A percentile compares a stretch with the other conserved stretches of the same genome.
Conservation (phyloP, 1,140 invertebrate species). For the Sesamia nonagrioides region DNA sequence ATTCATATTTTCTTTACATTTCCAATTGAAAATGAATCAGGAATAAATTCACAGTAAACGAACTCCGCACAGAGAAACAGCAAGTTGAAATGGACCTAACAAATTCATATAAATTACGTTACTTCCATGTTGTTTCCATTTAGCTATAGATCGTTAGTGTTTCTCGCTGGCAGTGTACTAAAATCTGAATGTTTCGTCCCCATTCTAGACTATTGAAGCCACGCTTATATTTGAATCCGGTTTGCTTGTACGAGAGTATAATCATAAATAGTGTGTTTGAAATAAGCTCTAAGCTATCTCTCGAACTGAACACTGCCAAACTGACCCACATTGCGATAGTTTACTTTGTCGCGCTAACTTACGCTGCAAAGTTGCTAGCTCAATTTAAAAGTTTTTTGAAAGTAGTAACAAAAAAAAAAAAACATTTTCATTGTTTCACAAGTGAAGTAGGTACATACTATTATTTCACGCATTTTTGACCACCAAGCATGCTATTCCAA, state of each 20-base stretch:
- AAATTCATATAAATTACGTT: background rate
- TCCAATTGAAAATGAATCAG: background rate
- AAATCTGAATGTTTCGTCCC: conserved; percentile 36
- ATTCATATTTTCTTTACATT: background rate
- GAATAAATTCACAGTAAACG: too few species aligned
- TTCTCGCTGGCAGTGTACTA: conserved; percentile 11
- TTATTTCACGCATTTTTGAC: too few species aligned
- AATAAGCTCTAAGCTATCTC: conserved; percentile 43
- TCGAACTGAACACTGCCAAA: conserved; percentile 23
- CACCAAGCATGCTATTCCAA: too few species aligned
- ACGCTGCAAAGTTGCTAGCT: background rate
- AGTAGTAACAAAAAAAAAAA: too few species aligned
- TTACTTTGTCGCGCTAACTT: conserved; percentile 23
- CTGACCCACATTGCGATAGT: conserved; percentile 34
- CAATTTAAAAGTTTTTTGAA: background rate
- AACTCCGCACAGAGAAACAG: background rate
- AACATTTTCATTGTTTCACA: too few species aligned
- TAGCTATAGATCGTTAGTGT: conserved; percentile 25
- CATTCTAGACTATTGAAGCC: conserved; percentile 40
- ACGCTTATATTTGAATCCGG: conserved; percentile 48
- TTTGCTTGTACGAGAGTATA: conserved; percentile 37
- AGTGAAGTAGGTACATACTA: too few species aligned
- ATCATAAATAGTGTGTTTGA: conserved; percentile 44
- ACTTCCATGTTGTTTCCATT: conserved; percentile 2
- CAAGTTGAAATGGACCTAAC: background rate